A percentile compares a stretch with the other conserved stretches of the same genome.
These are phyloP conservation scores for Coelopa pilipes DNA, from an alignment of 2,888 invertebrate species.

Conservation along the genomic window DNA sequence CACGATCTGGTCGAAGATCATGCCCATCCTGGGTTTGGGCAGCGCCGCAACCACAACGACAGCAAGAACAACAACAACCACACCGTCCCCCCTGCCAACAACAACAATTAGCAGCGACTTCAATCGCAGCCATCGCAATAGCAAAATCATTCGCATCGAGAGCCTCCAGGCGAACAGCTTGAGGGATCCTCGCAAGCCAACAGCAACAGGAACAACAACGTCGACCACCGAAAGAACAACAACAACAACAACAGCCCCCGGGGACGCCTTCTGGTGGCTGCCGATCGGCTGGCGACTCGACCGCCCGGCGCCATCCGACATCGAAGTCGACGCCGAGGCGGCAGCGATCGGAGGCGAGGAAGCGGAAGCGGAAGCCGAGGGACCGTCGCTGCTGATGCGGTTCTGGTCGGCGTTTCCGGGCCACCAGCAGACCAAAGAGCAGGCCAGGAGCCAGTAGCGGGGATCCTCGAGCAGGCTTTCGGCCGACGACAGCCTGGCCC, in stretches of 20 bases:
- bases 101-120: slow-evolving; percentile 32
- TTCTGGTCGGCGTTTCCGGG: slow-evolving; percentile 58
- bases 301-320: slow-evolving; percentile 44
- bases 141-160: slow-evolving; percentile 57
- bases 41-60: slow-evolving; percentile 15
- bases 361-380: slow-evolving; percentile 38
- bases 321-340: slow-evolving; percentile 14
- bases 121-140: slow-evolving; percentile 54
- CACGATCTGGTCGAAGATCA: slow-evolving; percentile 52
- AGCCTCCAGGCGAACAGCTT: slow-evolving; percentile 36
- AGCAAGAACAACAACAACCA: slow-evolving; percentile 37
- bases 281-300: slow-evolving; percentile 62
- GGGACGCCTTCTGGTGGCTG: slow-evolving; percentile 62
- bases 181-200: slow-evolving; percentile 3
- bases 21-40: slow-evolving; percentile 46
- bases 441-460: slow-evolving; percentile 15
- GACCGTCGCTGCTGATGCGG: slow-evolving; percentile 59
- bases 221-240: slow-evolving; percentile 40
- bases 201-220: slow-evolving; percentile 41
- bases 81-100: no score
- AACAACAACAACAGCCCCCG: slow-evolving; percentile 36
- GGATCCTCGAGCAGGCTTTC: no score
- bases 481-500: no score
- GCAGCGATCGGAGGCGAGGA: slow-evolving; percentile 19
- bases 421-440: slow-evolving; percentile 47